These are phyloP conservation scores for Phymatocera aterrima DNA, from an alignment of 2,888 invertebrate genomes.

Conservation along the genomic window DNA sequence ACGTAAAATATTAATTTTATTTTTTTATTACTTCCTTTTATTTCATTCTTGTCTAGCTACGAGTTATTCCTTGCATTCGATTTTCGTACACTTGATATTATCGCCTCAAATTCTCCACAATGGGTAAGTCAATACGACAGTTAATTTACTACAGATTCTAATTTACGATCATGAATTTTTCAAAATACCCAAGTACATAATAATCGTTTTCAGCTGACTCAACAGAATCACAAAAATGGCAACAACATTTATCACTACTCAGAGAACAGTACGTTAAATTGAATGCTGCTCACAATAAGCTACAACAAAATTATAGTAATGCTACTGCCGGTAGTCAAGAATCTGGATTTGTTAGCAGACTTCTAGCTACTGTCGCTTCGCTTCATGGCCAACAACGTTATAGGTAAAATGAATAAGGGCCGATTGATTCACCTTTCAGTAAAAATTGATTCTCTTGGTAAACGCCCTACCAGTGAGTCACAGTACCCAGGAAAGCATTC, in stretches of 20 bases:
- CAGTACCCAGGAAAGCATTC: too few species aligned
- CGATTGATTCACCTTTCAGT: neutral
- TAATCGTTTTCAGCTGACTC: constrained; percentile 62
- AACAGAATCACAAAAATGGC: constrained; percentile 74
- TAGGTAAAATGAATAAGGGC: constrained; percentile 76
- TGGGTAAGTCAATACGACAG: neutral
- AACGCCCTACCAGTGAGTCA: too few species aligned
- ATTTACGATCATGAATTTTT: too few species aligned
- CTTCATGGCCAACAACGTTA: constrained; percentile 88
- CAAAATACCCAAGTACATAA: too few species aligned
- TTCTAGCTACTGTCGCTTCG: constrained; percentile 88
- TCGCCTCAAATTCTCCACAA: constrained; percentile 45
- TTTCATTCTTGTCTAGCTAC: constrained; percentile 40
- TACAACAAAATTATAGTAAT: constrained; percentile 90
- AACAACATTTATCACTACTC: constrained; percentile 90
- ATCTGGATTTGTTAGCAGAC: constrained; percentile 89
- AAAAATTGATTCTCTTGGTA: too few species aligned
- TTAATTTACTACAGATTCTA: neutral
- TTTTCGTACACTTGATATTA: constrained; percentile 22
- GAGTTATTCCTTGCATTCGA: neutral
- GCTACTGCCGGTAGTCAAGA: constrained; percentile 84
- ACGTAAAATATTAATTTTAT: constrained; percentile 50
- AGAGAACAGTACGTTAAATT: constrained; percentile 95
- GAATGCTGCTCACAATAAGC: constrained; percentile 86
- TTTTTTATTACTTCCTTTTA: constrained; percentile 36